Conservation (phyloP, 1,140 invertebrate species). For the Caenorhabditis tropicalis region DNA sequence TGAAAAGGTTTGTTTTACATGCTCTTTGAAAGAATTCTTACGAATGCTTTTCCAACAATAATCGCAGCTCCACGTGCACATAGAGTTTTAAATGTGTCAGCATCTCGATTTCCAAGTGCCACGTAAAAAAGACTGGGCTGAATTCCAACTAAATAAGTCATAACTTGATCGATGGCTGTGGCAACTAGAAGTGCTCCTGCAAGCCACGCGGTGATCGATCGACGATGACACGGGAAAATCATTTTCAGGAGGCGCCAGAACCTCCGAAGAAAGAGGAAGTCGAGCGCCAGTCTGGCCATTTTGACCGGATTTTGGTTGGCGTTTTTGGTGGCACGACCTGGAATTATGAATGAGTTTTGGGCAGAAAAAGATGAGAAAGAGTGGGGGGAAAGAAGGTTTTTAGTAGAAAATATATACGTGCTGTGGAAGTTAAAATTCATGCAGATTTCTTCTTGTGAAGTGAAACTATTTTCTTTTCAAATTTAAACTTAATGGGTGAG, state of each 20-base stretch:
- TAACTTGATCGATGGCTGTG: constrained; percentile 18
- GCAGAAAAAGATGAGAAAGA: not conserved
- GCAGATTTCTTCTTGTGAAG: too few species aligned
- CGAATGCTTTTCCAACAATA: constrained; percentile 13
- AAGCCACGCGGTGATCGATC: constrained; percentile 20
- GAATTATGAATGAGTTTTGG: not conserved
- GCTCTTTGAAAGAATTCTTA: not conserved
- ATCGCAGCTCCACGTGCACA: constrained; percentile 20
- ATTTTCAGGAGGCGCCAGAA: constrained; percentile 35
- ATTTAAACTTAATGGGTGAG: too few species aligned
- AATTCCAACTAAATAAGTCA: constrained; percentile 21
- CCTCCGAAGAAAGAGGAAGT: constrained; percentile 39
- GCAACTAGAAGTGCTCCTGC: constrained; percentile 1
- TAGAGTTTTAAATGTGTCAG: constrained; percentile 16
- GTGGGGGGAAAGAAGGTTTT: not conserved
- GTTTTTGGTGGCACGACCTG: not conserved
- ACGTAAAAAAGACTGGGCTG: constrained; percentile 32
- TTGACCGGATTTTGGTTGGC: constrained; percentile 10
- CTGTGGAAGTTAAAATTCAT: not conserved
- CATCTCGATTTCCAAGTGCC: constrained; percentile 1
- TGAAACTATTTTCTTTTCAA: too few species aligned
- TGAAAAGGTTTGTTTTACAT: not conserved
- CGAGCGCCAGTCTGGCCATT: constrained; percentile 29
- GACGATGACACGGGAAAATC: not conserved
- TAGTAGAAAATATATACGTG: not conserved